Conservation (phyloP, 1,140 invertebrate species). For the Macrotrachela quadricornifera region DNA sequence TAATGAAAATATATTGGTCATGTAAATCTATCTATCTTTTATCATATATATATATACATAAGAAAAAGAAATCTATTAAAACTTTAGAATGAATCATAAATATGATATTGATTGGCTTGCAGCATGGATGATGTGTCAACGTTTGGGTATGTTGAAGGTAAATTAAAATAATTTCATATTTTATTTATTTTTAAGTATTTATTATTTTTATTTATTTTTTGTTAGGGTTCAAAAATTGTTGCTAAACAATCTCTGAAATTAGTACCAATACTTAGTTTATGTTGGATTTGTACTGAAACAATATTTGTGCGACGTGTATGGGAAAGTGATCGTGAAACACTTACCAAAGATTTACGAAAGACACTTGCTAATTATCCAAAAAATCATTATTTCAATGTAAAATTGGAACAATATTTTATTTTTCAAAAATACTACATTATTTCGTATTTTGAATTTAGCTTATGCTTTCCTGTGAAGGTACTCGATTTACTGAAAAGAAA, state of each 20-base stretch:
- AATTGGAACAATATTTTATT: background rate
- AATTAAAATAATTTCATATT: background rate
- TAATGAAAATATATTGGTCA: conserved; percentile 60
- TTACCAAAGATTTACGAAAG: conserved; percentile 53
- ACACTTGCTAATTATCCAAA: conserved; percentile 47
- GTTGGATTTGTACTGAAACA: conserved; percentile 75
- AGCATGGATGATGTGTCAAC: conserved; percentile 48
- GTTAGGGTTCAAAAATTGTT: conserved; percentile 85
- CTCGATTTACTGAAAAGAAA: conserved; percentile 65
- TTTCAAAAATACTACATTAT: background rate
- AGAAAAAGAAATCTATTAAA: too few relatives aligned
- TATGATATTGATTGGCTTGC: conserved; percentile 86
- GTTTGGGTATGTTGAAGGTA: background rate
- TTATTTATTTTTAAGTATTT: too few relatives aligned
- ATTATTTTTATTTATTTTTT: too few relatives aligned
- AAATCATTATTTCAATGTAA: conserved; percentile 22
- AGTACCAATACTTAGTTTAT: conserved; percentile 78
- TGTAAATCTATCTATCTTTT: conserved; percentile 24
- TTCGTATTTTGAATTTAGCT: conserved; percentile 37
- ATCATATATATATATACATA: too few relatives aligned
- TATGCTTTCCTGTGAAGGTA: conserved; percentile 77
- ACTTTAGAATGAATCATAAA: conserved; percentile 56
- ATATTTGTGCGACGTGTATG: conserved; percentile 74
- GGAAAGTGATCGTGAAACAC: conserved; percentile 60
- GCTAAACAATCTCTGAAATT: conserved; percentile 74